Evolutionary conservation across 2,113 vertebrate species (phyloP).

Genomic region (Camelus bactrianus): DNA sequence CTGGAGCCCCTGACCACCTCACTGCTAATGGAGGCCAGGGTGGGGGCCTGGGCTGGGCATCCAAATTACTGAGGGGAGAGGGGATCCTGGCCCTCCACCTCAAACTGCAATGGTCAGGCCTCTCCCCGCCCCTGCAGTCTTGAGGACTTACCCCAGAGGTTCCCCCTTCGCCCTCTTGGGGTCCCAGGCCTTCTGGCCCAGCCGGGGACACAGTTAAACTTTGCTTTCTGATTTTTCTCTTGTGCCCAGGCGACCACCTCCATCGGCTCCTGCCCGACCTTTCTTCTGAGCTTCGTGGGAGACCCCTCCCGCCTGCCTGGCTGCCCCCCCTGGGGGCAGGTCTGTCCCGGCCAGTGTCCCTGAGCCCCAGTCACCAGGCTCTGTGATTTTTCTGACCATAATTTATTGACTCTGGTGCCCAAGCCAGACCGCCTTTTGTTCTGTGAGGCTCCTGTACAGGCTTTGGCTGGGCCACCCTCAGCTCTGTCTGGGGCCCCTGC

Average conservation of each 20-base stretch:
- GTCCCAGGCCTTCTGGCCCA: background rate
- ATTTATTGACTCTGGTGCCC: slow-evolving; percentile 76
- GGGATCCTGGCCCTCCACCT: background rate
- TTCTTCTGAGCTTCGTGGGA: slow-evolving; percentile 81
- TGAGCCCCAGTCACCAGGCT: slow-evolving; percentile 68
- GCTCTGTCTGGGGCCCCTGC: background rate
- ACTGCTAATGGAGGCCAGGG: background rate
- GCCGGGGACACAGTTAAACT: slow-evolving; percentile 14
- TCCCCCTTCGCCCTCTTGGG: background rate
- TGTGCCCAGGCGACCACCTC: slow-evolving; percentile 84
- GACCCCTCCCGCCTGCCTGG: slow-evolving; percentile 43
- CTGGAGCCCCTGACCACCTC: too few relatives aligned
- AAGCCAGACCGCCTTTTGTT: slow-evolving; percentile 23
- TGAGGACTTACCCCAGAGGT: background rate
- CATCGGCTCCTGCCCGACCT: slow-evolving; percentile 80
- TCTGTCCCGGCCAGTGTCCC: slow-evolving; percentile 38
- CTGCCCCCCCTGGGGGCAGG: slow-evolving; percentile 57
- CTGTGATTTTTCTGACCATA: slow-evolving; percentile 68
- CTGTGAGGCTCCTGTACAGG: background rate
- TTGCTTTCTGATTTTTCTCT: slow-evolving; percentile 77
- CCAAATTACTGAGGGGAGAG: background rate
- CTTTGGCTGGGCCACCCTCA: background rate
- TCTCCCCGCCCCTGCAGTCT: background rate
- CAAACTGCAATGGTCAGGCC: background rate
- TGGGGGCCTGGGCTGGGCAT: too few relatives aligned